Base-by-base conservation (phyloP, 2,797 vertebrate genomes). In the Spheniscus humboldti region DNA sequence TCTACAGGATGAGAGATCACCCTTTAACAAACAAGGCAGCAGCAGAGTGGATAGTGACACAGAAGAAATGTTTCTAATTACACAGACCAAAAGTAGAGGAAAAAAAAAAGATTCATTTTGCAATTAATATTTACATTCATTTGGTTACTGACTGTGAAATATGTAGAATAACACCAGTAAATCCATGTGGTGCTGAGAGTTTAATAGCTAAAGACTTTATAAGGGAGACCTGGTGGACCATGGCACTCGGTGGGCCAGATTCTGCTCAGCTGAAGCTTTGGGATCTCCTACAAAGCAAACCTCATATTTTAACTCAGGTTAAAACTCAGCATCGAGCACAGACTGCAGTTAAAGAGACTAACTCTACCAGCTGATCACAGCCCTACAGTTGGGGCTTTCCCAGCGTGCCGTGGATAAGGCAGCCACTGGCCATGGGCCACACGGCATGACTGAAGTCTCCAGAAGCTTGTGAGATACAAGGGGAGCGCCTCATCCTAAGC, bases 11-110 rank as follows among this genome's bases (percentile, higher is more conserved):
- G 69, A 96, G 78, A 64, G 35, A 66, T 66, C 85, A 74, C 53
- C 41, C 50, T 95, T 60, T 81, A 75, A 71, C 87, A 87, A 93
- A 88, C 28, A 47, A 78, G 41, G 69, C n/a, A 94, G 35, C 82
- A 94, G 50, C 33, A 76, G 50, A 96, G 76, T 94, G 91, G 91
- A 96, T 94, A 90, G 17, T 41, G 53, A 79, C 84, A 37, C 66
- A 67, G 73, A 75, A 97, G 45, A 94, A 95, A 67, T n/a, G 67
- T 85, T 97, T 94, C 94, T 89, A 98, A 97, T 91, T 95, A 90
- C 60, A 95, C 59, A 94, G 60, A 87, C 72, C 57, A 95, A 92
- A 92, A 55, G 88, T 13, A 82, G 68, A 95, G 13, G 18, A 41
- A 59, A 86, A 95, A 92, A 80, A 71, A 95, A 92, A 88, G 35